Percentiles rank a stretch among this genome's conserved stretches.
These are phyloP conservation scores for Sebastes umbrosus DNA, from an alignment of 2,797 vertebrate genomes.

Conservation along the genomic window DNA sequence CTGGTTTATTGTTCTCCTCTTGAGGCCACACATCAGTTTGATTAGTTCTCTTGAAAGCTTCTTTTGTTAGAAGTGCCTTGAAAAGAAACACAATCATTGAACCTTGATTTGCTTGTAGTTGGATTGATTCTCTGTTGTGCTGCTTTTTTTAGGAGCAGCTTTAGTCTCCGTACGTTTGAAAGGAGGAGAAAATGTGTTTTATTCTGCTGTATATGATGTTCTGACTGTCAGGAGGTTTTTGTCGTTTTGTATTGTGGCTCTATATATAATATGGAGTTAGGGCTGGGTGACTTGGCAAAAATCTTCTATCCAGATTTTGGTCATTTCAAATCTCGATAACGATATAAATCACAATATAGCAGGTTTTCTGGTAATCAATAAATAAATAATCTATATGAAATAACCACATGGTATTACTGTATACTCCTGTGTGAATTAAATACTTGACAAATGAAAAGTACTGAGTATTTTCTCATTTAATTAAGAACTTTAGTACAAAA, in stretches of 20 bases:
- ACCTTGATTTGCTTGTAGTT: conserved; percentile 13
- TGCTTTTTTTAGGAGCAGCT: background rate
- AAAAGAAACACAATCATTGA: background rate
- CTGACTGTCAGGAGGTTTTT: background rate
- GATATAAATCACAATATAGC: no score
- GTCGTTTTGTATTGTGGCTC: background rate
- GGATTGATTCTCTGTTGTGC: background rate
- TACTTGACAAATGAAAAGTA: no score
- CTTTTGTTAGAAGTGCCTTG: conserved; percentile 1
- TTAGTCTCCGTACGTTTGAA: background rate
- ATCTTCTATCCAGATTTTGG: no score
- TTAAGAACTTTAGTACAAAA: no score
- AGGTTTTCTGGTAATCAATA: no score
- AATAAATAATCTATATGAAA: no score
- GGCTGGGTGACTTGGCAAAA: no score
- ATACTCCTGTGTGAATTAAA: no score
- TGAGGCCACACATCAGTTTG: background rate
- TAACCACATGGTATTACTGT: no score
- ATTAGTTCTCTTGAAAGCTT: conserved; percentile 13
- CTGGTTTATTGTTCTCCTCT: background rate
- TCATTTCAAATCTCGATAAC: no score
- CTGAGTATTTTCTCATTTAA: no score
- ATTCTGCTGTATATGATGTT: background rate
- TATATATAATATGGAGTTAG: background rate
- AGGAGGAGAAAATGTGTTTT: background rate